These are phyloP conservation scores for Archips xylosteana DNA, from an alignment of 2,888 invertebrate species.

Conservation along the genomic window DNA sequence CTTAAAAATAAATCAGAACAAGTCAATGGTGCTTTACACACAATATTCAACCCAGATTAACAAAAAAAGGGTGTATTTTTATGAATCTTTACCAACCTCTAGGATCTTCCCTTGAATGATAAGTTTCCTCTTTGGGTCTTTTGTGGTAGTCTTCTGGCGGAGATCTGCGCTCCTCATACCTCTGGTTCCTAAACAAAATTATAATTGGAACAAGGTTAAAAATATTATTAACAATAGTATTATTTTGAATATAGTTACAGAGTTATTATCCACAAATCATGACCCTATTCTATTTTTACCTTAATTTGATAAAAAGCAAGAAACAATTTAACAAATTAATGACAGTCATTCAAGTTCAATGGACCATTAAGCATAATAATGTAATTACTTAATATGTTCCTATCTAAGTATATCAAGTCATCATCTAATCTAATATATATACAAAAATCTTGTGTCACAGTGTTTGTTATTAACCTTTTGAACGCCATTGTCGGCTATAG, in stretches of 20 bases:
- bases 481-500: too few species aligned
- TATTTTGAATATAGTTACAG: too few species aligned
- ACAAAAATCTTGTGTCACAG: too few species aligned
- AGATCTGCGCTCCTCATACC: slow-evolving; percentile 64
- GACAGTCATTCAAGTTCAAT: not conserved
- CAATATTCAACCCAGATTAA: too few species aligned
- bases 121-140: slow-evolving; percentile 65
- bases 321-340: not conserved
- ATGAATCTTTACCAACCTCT: slow-evolving; percentile 58
- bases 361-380: not conserved
- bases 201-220: not conserved
- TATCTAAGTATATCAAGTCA: too few species aligned
- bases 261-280: too few species aligned
- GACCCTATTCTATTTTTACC: not conserved
- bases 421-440: too few species aligned
- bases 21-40: too few species aligned
- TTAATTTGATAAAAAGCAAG: too few species aligned
- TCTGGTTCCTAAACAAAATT: slow-evolving; percentile 57
- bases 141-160: slow-evolving; percentile 64
- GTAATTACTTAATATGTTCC: too few species aligned
- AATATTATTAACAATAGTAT: not conserved
- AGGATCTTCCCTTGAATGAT: slow-evolving; percentile 64
- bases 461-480: too few species aligned
- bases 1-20: too few species aligned
- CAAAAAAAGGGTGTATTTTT: not conserved